Evolutionary conservation across 2,888 invertebrate species (phyloP), one percentile per base, ranked within the genome.

Genomic region (Epinotia nisella): DNA sequence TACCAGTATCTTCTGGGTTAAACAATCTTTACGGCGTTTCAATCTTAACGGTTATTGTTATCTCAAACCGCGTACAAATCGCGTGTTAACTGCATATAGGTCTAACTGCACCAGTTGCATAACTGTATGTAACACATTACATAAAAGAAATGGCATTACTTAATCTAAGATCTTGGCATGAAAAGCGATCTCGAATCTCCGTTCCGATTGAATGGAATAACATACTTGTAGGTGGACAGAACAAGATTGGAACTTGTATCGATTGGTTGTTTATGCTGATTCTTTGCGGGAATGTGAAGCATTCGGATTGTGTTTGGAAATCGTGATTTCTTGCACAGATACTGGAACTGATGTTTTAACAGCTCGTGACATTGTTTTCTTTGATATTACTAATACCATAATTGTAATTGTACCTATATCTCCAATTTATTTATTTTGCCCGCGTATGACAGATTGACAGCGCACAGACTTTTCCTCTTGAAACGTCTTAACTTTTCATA

Each of bases 101-200:
- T 64, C 13, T n/a, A 49, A 61, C 41, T 62, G 61, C 45, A 41
- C 7, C 35, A 35, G 59, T 59, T 66, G 41, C 66, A 41, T 66
- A 66, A 66, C 55, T 41, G 61, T 24, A 61, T 41, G 61, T 24
- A 61, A 35, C 15, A 55, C 2, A 56, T 65, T 65, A 53, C 41
- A 39, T 41, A n/a, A 56, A 55, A 66, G 55, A 64, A 65, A 19
- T 41, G 39, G 55, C 55, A 66, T 66, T 66, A 66, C 21, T 66
- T 56, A 55, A 66, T 66, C 66, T 56, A 21, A 66, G 19, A 66
- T 65, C 17, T 55, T 55, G 55, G 21, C 55, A 55, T 64, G 21
- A 21, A 49, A 21, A 55, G 17, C 39, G 35, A 39, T 19, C n/a
- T 58, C n/a, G 29, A 55, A n/a, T 58, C 24, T 56, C 55, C 9